Evolutionary conservation across 2,888 invertebrate species (phyloP).

Genomic region (Clistopyga incitator): DNA sequence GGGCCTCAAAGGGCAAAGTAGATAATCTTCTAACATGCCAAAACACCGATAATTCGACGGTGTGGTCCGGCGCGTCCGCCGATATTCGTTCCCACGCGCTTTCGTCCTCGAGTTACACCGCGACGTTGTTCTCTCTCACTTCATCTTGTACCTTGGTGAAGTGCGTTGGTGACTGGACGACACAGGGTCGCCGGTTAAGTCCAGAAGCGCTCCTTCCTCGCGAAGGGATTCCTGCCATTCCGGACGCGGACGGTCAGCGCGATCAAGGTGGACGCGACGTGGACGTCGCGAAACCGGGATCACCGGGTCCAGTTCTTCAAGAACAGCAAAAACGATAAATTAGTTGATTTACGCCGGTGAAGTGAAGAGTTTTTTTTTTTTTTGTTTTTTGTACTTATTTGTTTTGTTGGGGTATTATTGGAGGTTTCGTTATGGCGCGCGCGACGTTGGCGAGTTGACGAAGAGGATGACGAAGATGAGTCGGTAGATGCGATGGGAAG

Average conservation of each 20-base stretch:
- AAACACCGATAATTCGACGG: slow-evolving; percentile 84
- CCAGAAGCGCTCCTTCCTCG: slow-evolving; percentile 30
- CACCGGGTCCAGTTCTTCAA: slow-evolving; percentile 72
- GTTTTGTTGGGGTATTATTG: slow-evolving; percentile 9
- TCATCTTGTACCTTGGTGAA: slow-evolving; percentile 3
- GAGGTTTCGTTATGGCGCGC: not conserved
- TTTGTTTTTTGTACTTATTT: too few species aligned
- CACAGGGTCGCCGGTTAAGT: not conserved
- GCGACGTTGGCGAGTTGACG: slow-evolving; percentile 37
- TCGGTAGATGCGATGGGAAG: slow-evolving; percentile 21
- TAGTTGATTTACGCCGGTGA: slow-evolving; percentile 82
- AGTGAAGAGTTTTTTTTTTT: slow-evolving; percentile 27
- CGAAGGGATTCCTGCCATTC: slow-evolving; percentile 81
- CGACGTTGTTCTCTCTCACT: slow-evolving; percentile 27
- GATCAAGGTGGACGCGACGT: slow-evolving; percentile 65
- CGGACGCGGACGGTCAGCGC: slow-evolving; percentile 67
- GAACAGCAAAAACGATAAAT: slow-evolving; percentile 82
- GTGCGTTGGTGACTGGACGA: slow-evolving; percentile 7
- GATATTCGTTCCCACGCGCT: slow-evolving; percentile 82
- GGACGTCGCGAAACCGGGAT: slow-evolving; percentile 52
- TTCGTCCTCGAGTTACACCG: slow-evolving; percentile 46
- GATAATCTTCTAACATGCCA: slow-evolving; percentile 81
- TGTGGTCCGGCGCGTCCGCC: slow-evolving; percentile 82
- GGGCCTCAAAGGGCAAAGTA: slow-evolving; percentile 53
- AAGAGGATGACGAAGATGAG: slow-evolving; percentile 3